These are phyloP conservation scores for Teleopsis dalmanni DNA, from an alignment of 1,140 invertebrate species.

Conservation along the genomic window DNA sequence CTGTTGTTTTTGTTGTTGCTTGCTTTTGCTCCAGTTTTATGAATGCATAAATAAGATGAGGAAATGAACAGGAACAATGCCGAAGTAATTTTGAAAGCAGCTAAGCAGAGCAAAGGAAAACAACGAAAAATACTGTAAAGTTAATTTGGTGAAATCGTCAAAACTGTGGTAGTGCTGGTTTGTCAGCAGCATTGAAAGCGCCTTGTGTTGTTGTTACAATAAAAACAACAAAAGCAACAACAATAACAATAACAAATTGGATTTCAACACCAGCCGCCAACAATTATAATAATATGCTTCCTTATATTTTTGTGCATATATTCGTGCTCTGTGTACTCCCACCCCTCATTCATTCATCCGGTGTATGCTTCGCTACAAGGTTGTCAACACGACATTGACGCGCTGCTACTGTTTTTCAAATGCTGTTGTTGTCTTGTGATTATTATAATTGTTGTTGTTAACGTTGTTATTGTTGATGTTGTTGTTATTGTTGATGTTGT, in stretches of 20 bases:
- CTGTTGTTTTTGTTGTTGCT: too few species aligned
- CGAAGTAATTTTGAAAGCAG: conserved; percentile 7
- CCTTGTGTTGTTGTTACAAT: too few species aligned
- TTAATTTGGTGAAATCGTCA: too few species aligned
- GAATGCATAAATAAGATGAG: too few species aligned
- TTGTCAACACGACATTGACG: neutral
- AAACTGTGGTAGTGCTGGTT: too few species aligned
- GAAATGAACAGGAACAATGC: conserved; percentile 11
- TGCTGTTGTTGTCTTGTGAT: too few species aligned
- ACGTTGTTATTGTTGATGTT: too few species aligned
- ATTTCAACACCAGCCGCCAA: conserved; percentile 11
- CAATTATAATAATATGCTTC: conserved; percentile 12
- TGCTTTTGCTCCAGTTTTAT: too few species aligned
- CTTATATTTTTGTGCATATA: conserved; percentile 7
- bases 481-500: conserved; percentile 3
- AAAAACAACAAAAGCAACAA: neutral
- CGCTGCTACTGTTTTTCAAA: too few species aligned
- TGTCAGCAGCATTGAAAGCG: neutral
- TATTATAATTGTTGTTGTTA: too few species aligned
- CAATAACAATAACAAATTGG: conserved; percentile 9
- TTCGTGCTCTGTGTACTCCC: conserved; percentile 1
- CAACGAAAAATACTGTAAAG: neutral
- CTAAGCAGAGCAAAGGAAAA: neutral
- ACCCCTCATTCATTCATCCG: neutral
- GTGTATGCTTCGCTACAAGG: neutral